A percentile compares a stretch with the other conserved stretches of the same genome.
phyloP scores from a whole-genome alignment of 2,888 invertebrate species.

The Lingula anatina region DNA sequence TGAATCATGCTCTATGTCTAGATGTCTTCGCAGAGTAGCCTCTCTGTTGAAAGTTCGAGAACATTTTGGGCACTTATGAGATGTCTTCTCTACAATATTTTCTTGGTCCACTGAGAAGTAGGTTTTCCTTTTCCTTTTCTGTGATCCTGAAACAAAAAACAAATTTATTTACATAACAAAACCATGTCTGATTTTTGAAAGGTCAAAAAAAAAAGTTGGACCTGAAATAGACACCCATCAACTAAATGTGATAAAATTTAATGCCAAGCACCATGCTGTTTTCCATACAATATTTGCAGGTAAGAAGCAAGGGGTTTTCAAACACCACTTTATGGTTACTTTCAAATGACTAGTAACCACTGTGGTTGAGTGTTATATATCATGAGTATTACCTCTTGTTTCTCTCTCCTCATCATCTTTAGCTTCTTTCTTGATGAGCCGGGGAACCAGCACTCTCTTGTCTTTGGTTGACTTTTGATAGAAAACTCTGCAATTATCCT shows the following conservation, averaged over 20 bases:
- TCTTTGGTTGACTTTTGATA: slow-evolving; percentile 27
- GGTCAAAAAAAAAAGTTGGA: no score
- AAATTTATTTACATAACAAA: no score
- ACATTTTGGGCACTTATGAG: slow-evolving; percentile 26
- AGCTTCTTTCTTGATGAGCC: slow-evolving; percentile 18
- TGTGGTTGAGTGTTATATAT: neutral
- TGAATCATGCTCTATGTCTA: slow-evolving; percentile 30
- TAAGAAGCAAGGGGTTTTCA: neutral
- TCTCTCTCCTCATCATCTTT: slow-evolving; percentile 2
- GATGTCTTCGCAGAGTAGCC: slow-evolving; percentile 37
- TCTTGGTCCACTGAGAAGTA: neutral
- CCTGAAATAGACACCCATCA: no score
- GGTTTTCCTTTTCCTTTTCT: no score
- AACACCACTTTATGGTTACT: neutral
- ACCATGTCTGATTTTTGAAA: no score
- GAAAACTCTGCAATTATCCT: slow-evolving; percentile 37
- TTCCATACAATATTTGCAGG: no score
- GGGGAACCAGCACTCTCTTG: slow-evolving; percentile 28
- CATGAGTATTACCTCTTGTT: neutral
- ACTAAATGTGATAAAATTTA: no score
- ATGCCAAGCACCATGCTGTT: no score
- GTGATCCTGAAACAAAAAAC: no score
- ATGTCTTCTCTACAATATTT: neutral
- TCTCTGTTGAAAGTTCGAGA: slow-evolving; percentile 29
- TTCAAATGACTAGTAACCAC: neutral